Evolutionary conservation across 1,140 invertebrate genomes (phyloP).

Genomic region (Drosophila ironensis): DNA sequence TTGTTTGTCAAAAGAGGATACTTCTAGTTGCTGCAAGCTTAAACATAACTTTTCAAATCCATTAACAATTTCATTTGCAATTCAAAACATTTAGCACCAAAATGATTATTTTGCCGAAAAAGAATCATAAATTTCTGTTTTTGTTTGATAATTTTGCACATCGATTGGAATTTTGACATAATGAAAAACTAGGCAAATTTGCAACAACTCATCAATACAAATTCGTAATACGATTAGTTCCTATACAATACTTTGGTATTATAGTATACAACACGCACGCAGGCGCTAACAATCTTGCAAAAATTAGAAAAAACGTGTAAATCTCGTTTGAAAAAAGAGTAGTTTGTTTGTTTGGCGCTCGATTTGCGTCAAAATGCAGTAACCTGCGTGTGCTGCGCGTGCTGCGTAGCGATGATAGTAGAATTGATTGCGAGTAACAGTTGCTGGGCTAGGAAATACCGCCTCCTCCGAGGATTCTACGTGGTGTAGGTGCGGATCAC

Average conservation of each 20-base stretch:
- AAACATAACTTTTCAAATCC: conserved; percentile 51
- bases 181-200: conserved; percentile 59
- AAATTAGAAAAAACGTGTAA: conserved; percentile 10
- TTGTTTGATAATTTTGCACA: conserved; percentile 48
- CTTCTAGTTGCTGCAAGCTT: conserved; percentile 62
- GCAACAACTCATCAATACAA: conserved; percentile 54
- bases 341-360: conserved; percentile 34
- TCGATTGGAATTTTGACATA: conserved; percentile 44
- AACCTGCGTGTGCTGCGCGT: conserved; percentile 17
- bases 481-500: conserved; percentile 97
- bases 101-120: conserved; percentile 62
- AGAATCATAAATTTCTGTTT: conserved; percentile 24
- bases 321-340: conserved; percentile 44
- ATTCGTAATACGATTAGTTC: conserved; percentile 31
- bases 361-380: conserved; percentile 36
- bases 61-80: conserved; percentile 55
- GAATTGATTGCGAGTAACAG: conserved; percentile 60
- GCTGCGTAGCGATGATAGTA: conserved; percentile 1
- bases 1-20: background rate
- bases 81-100: conserved; percentile 75
- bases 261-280: conserved; percentile 8
- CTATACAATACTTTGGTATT: conserved; percentile 71
- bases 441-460: conserved; percentile 32
- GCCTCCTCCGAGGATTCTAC: conserved; percentile 82
- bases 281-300: conserved; percentile 17